Conservation (phyloP, 2,888 invertebrate genomes). For the Monoplex corrugatus region DNA sequence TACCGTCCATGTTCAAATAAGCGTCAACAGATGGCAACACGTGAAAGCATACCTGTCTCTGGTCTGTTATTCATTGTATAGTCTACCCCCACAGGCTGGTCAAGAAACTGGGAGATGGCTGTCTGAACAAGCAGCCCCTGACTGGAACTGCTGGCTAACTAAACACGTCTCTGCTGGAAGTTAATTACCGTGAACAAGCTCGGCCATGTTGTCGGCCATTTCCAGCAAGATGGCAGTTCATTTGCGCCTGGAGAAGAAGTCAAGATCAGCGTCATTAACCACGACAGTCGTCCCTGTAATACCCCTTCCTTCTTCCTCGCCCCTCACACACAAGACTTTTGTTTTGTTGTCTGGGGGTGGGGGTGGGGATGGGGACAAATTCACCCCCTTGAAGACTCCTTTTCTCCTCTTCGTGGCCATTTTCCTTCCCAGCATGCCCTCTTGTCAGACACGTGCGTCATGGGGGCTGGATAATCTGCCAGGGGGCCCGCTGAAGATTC, state of each 20-base stretch:
- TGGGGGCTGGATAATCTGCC: conserved; percentile 26
- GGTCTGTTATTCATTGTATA: too few relatives aligned
- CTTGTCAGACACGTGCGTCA: conserved; percentile 35
- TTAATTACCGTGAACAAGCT: background rate
- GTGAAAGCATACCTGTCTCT: too few relatives aligned
- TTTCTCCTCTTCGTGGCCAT: background rate
- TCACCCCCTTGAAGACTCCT: conserved; percentile 21
- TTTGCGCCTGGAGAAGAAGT: background rate
- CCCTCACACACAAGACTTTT: background rate
- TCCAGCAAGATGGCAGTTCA: background rate
- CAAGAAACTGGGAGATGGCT: background rate
- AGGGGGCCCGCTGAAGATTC: conserved; percentile 32
- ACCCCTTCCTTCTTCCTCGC: background rate
- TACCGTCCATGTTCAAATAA: too few relatives aligned
- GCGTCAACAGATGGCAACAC: too few relatives aligned
- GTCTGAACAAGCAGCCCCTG: background rate
- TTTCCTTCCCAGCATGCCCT: conserved; percentile 27
- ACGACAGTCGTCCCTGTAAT: background rate
- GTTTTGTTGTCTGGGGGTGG: conserved; percentile 15
- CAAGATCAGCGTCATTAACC: conserved; percentile 9
- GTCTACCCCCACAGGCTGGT: too few relatives aligned
- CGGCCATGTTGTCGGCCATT: conserved; percentile 3
- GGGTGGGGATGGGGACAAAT: too few relatives aligned
- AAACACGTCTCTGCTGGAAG: background rate
- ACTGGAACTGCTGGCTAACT: background rate